Percentiles rank a stretch among this genome's conserved stretches.
Conservation (phyloP, 2,888 invertebrate species). For the Melanchra persicariae region DNA sequence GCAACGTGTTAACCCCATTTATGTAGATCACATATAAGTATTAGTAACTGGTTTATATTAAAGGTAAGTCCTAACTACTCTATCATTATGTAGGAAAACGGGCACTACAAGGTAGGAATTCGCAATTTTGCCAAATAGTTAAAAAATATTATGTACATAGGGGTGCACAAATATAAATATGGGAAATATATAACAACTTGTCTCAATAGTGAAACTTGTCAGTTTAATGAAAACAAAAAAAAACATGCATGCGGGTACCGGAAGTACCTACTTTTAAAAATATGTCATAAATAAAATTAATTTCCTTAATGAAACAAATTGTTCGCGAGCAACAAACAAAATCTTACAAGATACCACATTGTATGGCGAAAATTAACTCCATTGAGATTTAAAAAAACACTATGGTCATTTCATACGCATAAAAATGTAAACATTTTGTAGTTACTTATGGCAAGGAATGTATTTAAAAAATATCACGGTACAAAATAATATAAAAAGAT, state of each 20-base stretch:
- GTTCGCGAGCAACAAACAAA: slow-evolving; percentile 5
- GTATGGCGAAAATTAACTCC: not conserved
- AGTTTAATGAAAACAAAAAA: not conserved
- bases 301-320: not conserved
- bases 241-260: no score
- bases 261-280: not conserved
- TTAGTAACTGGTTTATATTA: not conserved
- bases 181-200: slow-evolving; percentile 1
- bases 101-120: not conserved
- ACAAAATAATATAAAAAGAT: not conserved
- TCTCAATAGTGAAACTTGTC: not conserved
- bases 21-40: slow-evolving; percentile 14
- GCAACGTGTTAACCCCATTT: not conserved
- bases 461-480: slow-evolving; percentile 44
- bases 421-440: slow-evolving; percentile 15
- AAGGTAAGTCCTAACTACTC: not conserved
- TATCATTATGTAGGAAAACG: not conserved
- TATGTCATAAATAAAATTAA: not conserved
- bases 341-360: not conserved
- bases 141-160: not conserved
- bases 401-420: not conserved
- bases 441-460: slow-evolving; percentile 46
- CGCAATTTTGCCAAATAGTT: not conserved
- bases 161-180: not conserved
- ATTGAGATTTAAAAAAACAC: not conserved